Evolutionary conservation across 2,797 vertebrate genomes (phyloP).

Genomic region (Mormyrus proboscirostris): DNA sequence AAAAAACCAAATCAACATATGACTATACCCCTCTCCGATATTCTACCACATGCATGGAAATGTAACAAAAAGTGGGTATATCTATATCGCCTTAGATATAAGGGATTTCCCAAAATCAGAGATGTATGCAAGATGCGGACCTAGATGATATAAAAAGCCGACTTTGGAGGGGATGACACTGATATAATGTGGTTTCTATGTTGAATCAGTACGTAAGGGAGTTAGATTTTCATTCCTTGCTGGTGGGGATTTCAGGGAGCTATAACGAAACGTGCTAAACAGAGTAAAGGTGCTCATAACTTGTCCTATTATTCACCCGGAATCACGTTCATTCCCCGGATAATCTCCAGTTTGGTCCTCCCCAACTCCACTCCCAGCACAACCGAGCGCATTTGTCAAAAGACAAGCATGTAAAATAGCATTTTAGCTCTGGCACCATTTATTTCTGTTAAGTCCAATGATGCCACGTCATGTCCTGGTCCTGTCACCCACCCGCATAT

Average conservation of each 20-base stretch:
- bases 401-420: not conserved
- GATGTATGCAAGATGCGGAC: not conserved
- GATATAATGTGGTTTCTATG: not conserved
- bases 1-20: not conserved
- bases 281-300: not conserved
- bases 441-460: not conserved
- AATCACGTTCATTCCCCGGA: not conserved
- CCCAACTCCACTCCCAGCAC: not conserved
- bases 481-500: not conserved
- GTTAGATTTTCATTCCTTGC: not conserved
- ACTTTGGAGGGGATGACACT: not conserved
- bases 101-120: not conserved
- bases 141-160: not conserved
- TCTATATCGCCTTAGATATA: not conserved
- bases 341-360: not conserved
- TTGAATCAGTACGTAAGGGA: not conserved
- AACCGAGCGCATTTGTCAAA: not conserved
- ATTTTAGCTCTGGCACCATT: not conserved
- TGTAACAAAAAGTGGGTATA: not conserved
- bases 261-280: not conserved
- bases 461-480: not conserved
- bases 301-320: not conserved
- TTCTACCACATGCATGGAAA: not conserved
- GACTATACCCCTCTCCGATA: not conserved
- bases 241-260: not conserved